phyloP scores from a whole-genome alignment of 2,797 vertebrate species.

The Meriones psammophilus region DNA sequence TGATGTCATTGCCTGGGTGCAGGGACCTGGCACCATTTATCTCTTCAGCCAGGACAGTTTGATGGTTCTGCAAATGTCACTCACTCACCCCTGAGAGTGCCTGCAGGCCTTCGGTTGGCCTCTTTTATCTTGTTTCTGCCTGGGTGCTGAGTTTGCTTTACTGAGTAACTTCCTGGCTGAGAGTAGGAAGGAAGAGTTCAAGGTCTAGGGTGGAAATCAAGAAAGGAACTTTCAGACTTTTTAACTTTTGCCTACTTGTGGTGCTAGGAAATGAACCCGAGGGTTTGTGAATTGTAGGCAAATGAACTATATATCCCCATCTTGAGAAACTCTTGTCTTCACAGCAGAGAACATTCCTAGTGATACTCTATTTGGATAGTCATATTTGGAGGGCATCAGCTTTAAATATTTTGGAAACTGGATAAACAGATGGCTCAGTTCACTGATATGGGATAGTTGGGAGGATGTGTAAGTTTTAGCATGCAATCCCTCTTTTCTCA shows the following conservation, averaged over 20 bases:
- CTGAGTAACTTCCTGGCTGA: slow-evolving; percentile 45
- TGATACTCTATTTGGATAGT: slow-evolving; percentile 50
- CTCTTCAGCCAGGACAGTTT: background rate
- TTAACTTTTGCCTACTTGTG: background rate
- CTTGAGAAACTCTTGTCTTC: slow-evolving; percentile 21
- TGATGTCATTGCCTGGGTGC: background rate
- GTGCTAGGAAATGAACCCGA: background rate
- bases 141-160: slow-evolving; percentile 39
- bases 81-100: background rate
- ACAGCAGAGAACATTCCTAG: background rate
- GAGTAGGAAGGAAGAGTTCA: slow-evolving; percentile 24
- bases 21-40: slow-evolving; percentile 17
- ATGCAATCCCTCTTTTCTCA: background rate
- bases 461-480: background rate
- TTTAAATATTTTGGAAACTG: slow-evolving; percentile 53
- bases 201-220: slow-evolving; percentile 58
- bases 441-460: background rate
- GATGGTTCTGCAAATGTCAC: background rate
- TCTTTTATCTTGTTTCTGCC: background rate
- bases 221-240: background rate
- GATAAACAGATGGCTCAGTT: background rate
- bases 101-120: background rate
- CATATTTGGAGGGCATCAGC: slow-evolving; percentile 14
- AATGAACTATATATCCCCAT: background rate
- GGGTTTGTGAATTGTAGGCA: background rate